Percentiles rank a stretch among this genome's conserved stretches.
phyloP scores from a whole-genome alignment of 2,113 vertebrate genomes.

The Ceratotherium simum region DNA sequence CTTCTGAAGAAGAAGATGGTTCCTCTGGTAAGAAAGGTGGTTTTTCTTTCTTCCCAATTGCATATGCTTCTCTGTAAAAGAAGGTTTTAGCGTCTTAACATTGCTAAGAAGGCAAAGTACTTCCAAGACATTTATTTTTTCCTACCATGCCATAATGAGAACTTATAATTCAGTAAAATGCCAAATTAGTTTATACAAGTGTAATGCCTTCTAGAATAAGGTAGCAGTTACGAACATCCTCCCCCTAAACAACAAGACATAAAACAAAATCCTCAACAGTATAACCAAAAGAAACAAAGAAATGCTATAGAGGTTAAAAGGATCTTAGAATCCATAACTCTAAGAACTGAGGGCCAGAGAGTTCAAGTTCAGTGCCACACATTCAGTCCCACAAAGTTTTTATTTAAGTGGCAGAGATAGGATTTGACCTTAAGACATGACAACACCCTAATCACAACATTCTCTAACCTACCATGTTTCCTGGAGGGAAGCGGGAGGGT shows the following conservation, averaged over 20 bases:
- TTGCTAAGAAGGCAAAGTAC: not conserved
- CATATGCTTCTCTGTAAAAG: slow-evolving; percentile 94
- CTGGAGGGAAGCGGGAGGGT: no score
- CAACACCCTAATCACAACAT: not conserved
- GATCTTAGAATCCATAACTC: not conserved
- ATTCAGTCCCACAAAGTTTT: not conserved
- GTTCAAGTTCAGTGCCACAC: not conserved
- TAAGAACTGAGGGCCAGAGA: not conserved
- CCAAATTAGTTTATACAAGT: slow-evolving; percentile 38
- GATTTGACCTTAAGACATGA: not conserved
- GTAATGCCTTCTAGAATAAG: slow-evolving; percentile 5
- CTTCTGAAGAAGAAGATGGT: slow-evolving; percentile 89
- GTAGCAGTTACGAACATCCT: not conserved
- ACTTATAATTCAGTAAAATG: slow-evolving; percentile 32
- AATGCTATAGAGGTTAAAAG: not conserved
- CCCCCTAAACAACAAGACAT: not conserved
- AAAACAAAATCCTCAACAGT: not conserved
- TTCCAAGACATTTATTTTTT: not conserved
- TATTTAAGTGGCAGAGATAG: not conserved
- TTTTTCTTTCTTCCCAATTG: slow-evolving; percentile 97
- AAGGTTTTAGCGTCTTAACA: not conserved
- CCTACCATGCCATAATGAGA: not conserved
- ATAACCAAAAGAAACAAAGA: not conserved
- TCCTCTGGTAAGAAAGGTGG: slow-evolving; percentile 94
- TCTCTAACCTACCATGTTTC: not conserved